These are phyloP conservation scores for Oryzias melastigma DNA, from an alignment of 2,113 vertebrate species.

Conservation along the genomic window DNA sequence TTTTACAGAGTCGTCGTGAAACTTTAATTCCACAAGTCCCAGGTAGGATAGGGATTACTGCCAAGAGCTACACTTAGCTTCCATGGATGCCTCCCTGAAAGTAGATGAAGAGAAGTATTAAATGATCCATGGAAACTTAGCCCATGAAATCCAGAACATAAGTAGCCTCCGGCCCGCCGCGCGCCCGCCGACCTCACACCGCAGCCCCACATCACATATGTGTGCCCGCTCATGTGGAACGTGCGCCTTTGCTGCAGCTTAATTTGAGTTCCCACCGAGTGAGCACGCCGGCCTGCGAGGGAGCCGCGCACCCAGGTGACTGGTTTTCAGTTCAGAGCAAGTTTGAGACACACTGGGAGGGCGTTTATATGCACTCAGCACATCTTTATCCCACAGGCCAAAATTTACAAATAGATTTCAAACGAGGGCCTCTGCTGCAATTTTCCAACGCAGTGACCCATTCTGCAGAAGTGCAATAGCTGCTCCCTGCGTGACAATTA, in stretches of 20 bases:
- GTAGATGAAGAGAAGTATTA: slow-evolving; percentile 49
- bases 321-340: slow-evolving; percentile 32
- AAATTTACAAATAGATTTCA: slow-evolving; percentile 87
- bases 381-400: slow-evolving; percentile 76
- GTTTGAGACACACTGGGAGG: slow-evolving; percentile 37
- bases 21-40: slow-evolving; percentile 46
- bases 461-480: slow-evolving; percentile 83
- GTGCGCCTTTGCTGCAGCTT: slow-evolving; percentile 47
- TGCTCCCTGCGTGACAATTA: slow-evolving; percentile 90
- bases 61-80: slow-evolving; percentile 30
- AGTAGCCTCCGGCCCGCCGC: slow-evolving; percentile 50
- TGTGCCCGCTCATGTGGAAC: slow-evolving; percentile 56
- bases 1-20: slow-evolving; percentile 20
- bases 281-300: slow-evolving; percentile 39
- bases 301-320: slow-evolving; percentile 58
- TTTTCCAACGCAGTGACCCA: slow-evolving; percentile 91
- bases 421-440: slow-evolving; percentile 85
- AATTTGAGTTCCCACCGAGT: slow-evolving; percentile 57
- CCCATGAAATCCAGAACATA: slow-evolving; percentile 57
- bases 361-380: slow-evolving; percentile 66
- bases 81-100: slow-evolving; percentile 37
- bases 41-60: slow-evolving; percentile 33
- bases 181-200: slow-evolving; percentile 48
- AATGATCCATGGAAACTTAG: slow-evolving; percentile 64
- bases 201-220: slow-evolving; percentile 36